Conservation (phyloP, 2,797 vertebrate genomes). For the Psittacula derbiana region DNA sequence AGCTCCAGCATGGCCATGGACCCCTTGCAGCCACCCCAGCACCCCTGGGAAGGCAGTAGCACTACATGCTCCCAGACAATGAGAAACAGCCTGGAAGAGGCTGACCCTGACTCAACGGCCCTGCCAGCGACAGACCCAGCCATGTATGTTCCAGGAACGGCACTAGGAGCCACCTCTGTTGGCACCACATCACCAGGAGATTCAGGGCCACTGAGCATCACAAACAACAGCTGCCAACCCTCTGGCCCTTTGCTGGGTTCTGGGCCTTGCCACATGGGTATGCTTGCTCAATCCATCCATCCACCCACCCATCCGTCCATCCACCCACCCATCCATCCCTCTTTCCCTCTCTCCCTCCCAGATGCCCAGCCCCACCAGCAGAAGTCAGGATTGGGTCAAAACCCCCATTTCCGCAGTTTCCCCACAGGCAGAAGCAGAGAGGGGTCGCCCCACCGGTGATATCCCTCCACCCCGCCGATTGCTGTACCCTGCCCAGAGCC, state of each 20-base stretch:
- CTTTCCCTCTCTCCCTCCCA: too few species aligned
- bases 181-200: not conserved
- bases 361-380: fast-evolving
- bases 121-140: not conserved
- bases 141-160: fast-evolving
- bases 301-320: not conserved
- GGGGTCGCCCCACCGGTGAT: fast-evolving
- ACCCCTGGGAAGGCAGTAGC: not conserved
- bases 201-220: fast-evolving
- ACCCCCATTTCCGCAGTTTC: not conserved
- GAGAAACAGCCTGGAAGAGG: not conserved
- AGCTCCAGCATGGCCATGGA: not conserved
- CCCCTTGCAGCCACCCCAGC: not conserved
- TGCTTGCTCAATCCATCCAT: fast-evolving
- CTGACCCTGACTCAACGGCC: fast-evolving
- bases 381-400: not conserved
- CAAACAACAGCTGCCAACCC: fast-evolving
- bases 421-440: not conserved
- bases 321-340: not conserved
- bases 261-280: fast-evolving
- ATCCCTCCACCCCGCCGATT: fast-evolving
- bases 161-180: not conserved
- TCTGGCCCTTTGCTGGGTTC: not conserved
- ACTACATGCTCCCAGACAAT: fast-evolving
- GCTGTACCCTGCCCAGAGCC: not conserved